Conservation (phyloP, 2,113 vertebrate species). For the Vulpes lagopus region DNA sequence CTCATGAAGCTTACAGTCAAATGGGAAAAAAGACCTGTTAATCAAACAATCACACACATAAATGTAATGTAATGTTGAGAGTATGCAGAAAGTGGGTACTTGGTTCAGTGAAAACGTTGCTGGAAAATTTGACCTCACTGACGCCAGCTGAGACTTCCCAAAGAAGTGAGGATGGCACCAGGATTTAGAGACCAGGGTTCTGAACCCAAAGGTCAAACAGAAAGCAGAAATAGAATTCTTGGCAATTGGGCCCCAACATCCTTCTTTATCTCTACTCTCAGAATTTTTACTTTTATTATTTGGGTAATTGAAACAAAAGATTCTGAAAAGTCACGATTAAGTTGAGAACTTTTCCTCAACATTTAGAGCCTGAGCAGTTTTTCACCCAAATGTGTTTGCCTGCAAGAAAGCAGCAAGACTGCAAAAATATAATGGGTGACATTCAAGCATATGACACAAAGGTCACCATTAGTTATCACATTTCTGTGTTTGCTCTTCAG, state of each 20-base stretch:
- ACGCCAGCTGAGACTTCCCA: not conserved
- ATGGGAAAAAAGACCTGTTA: not conserved
- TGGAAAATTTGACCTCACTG: not conserved
- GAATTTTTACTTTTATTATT: not conserved
- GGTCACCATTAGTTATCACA: not conserved
- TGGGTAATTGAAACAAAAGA: not conserved
- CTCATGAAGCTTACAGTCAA: not conserved
- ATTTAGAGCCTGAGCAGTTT: not conserved
- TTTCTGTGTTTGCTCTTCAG: not conserved
- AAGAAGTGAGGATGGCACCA: not conserved
- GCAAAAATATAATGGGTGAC: not conserved
- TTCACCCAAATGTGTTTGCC: not conserved
- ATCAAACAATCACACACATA: not conserved
- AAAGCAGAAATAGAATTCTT: conserved; percentile 4
- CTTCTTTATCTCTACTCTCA: not conserved
- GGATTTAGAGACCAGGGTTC: not conserved
- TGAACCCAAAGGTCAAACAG: not conserved
- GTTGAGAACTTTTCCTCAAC: not conserved
- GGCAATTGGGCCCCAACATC: not conserved
- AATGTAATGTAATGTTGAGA: not conserved
- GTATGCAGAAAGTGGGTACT: not conserved
- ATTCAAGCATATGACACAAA: not conserved
- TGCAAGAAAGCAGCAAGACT: not conserved
- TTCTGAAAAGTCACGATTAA: not conserved
- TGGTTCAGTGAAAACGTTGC: not conserved